A percentile compares a stretch with the other conserved stretches of the same genome.
Evolutionary conservation across 2,888 invertebrate species (phyloP).

Genomic region (Napeogenes sylphis): DNA sequence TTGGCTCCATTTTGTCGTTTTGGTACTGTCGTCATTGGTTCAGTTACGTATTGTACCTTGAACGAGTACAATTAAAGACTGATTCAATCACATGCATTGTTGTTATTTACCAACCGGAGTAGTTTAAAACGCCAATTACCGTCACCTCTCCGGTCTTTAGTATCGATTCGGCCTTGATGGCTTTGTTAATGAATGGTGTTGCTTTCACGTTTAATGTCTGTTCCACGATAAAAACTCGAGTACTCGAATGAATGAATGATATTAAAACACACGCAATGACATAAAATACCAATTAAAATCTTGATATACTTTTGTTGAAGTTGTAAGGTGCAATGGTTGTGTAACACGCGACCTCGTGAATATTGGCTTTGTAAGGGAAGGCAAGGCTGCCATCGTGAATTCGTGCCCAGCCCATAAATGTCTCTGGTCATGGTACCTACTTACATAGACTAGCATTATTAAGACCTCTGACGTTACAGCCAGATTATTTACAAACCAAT

Average conservation of each 20-base stretch:
- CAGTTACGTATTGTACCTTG: conserved; percentile 30
- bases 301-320: background rate
- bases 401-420: conserved; percentile 48
- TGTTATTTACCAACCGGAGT: background rate
- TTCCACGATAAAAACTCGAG: conserved; percentile 4
- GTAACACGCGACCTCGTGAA: conserved; percentile 66
- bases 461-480: too few species aligned
- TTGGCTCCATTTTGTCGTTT: conserved; percentile 35
- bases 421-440: conserved; percentile 31
- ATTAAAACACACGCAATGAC: conserved; percentile 11
- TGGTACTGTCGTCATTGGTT: conserved; percentile 36
- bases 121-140: conserved; percentile 1
- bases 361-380: conserved; percentile 65
- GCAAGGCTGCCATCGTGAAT: conserved; percentile 58
- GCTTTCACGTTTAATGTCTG: conserved; percentile 21
- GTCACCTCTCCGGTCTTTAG: conserved; percentile 7
- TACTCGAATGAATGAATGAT: conserved; percentile 15
- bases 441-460: background rate
- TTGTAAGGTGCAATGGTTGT: conserved; percentile 44
- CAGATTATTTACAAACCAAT: too few species aligned
- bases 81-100: background rate
- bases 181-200: conserved; percentile 17
- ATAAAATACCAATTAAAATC: background rate
- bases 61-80: background rate
- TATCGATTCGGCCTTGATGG: conserved; percentile 17